These are phyloP conservation scores for Heliothis virescens DNA, from an alignment of 1,140 invertebrate species.

Conservation along the genomic window DNA sequence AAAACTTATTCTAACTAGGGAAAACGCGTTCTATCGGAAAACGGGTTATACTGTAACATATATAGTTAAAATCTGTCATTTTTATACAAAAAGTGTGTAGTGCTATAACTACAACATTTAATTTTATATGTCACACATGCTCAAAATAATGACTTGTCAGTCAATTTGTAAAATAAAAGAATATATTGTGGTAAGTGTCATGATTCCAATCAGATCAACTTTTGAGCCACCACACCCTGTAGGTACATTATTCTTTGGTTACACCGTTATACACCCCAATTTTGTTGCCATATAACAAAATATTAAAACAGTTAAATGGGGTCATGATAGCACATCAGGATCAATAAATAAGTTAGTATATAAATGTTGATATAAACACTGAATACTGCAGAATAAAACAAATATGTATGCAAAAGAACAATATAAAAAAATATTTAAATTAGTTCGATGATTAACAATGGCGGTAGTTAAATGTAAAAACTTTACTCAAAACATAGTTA, in stretches of 20 bases:
- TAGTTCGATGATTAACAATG: conserved; percentile 20
- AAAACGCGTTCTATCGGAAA: too few relatives aligned
- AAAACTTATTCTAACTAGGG: too few relatives aligned
- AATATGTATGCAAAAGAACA: background rate
- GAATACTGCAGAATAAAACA: background rate
- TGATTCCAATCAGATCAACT: conserved; percentile 36
- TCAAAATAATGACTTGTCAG: too few relatives aligned
- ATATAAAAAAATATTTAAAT: background rate
- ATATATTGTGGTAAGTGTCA: conserved; percentile 24
- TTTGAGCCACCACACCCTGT: conserved; percentile 37
- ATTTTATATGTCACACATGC: too few relatives aligned
- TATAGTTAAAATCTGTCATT: background rate
- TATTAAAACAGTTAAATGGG: background rate
- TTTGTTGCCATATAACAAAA: background rate
- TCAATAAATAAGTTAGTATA: background rate
- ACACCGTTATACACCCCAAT: conserved; percentile 8
- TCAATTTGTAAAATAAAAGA: background rate
- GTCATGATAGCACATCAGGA: background rate
- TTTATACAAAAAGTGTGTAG: conserved; percentile 2
- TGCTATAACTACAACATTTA: background rate
- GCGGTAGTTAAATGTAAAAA: conserved; percentile 4
- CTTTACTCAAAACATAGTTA: background rate
- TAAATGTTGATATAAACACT: background rate
- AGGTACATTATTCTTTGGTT: conserved; percentile 46
- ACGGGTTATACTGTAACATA: too few relatives aligned